These are phyloP conservation scores for Hycleus phaleratus DNA, from an alignment of 1,140 invertebrate species.

Conservation along the genomic window DNA sequence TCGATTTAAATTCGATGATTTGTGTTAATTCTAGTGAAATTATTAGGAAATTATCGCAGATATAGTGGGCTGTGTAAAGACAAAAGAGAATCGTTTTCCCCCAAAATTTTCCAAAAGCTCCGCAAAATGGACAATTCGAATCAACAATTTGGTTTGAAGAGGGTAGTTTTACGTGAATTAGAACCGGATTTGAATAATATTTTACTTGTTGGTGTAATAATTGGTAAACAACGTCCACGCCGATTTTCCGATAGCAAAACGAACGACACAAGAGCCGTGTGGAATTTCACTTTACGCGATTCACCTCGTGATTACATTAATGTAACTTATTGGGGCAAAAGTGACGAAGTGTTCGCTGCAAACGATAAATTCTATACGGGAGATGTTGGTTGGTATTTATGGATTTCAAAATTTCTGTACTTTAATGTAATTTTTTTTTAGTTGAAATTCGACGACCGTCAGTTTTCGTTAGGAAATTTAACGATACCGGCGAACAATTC, in stretches of 20 bases:
- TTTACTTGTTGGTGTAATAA: conserved; percentile 34
- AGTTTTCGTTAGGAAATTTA: conserved; percentile 46
- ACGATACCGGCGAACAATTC: conserved; percentile 50
- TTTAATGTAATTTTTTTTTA: conserved; percentile 34
- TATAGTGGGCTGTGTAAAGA: too few relatives aligned
- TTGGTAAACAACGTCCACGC: conserved; percentile 32
- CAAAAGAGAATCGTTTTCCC: too few relatives aligned
- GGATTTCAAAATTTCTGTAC: neutral
- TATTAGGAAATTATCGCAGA: too few relatives aligned
- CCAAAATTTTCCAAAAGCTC: too few relatives aligned
- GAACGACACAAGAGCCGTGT: conserved; percentile 42
- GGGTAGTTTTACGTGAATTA: conserved; percentile 27
- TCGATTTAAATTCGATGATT: too few relatives aligned
- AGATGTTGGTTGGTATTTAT: conserved; percentile 48
- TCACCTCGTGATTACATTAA: conserved; percentile 59
- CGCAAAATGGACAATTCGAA: too few relatives aligned
- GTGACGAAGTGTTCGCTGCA: conserved; percentile 49
- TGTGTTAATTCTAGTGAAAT: too few relatives aligned
- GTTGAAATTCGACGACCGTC: conserved; percentile 55
- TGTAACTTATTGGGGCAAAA: conserved; percentile 57
- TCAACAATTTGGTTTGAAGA: conserved; percentile 19
- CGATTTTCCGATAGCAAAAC: conserved; percentile 22
- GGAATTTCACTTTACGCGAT: conserved; percentile 62
- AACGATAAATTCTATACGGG: conserved; percentile 54
- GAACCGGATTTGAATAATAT: conserved; percentile 28